phyloP scores from a whole-genome alignment of 1,140 invertebrate genomes.

The Drosophila ercepeae region DNA sequence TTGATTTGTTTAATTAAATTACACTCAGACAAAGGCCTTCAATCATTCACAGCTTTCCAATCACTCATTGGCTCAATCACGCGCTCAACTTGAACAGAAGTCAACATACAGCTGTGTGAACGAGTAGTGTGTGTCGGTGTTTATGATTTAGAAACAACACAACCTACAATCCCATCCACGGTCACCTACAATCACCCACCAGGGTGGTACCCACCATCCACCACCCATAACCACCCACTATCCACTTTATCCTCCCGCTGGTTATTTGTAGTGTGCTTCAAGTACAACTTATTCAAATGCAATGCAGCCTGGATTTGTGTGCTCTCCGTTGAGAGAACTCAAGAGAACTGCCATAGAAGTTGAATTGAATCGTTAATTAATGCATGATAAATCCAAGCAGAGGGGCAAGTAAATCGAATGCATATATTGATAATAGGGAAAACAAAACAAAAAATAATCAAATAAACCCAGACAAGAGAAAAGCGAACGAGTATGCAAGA shows the following conservation, averaged over 20 bases:
- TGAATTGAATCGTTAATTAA: constrained; percentile 60
- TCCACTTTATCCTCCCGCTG: constrained; percentile 6
- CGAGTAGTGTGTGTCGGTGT: constrained; percentile 15
- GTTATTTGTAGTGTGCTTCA: constrained; percentile 33
- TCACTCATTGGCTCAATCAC: constrained; percentile 80
- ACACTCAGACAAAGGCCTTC: constrained; percentile 79
- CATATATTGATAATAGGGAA: neutral
- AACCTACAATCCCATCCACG: neutral
- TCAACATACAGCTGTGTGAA: constrained; percentile 41
- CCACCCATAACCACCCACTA: neutral
- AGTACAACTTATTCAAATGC: constrained; percentile 43
- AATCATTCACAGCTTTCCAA: constrained; percentile 80
- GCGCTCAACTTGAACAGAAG: constrained; percentile 63
- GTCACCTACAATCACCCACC: neutral
- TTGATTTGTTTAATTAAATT: constrained; percentile 82
- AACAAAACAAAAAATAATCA: neutral
- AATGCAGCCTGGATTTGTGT: constrained; percentile 29
- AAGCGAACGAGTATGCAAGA: constrained; percentile 13
- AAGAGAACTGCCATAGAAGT: constrained; percentile 27
- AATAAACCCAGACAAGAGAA: neutral
- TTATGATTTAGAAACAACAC: constrained; percentile 37
- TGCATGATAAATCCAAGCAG: constrained; percentile 33
- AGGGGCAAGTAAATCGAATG: constrained; percentile 19
- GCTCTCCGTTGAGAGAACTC: constrained; percentile 35
- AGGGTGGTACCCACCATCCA: no score